Percentiles rank a stretch among this genome's conserved stretches.
Conservation (phyloP, 2,797 vertebrate genomes). For the Bradypodion pumilum region DNA sequence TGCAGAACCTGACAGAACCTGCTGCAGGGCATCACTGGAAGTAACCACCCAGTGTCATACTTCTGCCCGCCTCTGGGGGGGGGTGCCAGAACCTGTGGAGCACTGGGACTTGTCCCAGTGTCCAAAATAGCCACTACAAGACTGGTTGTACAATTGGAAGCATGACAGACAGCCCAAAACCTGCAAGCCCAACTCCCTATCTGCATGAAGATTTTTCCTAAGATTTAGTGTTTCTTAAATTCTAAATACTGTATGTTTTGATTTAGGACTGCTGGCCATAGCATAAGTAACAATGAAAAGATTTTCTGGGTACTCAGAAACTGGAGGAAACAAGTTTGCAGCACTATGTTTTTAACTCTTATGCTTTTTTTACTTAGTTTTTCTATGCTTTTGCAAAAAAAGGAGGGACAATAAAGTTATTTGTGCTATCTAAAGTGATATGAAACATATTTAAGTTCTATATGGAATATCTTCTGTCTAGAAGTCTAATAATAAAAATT, state of each 20-base stretch:
- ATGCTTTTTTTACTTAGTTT: not conserved
- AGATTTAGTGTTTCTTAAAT: not conserved
- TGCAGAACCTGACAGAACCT: too few species aligned
- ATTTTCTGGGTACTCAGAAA: not conserved
- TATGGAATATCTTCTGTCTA: not conserved
- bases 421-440: not conserved
- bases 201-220: too few species aligned
- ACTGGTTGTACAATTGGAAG: too few species aligned
- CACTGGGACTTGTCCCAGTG: too few species aligned
- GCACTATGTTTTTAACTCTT: not conserved
- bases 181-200: too few species aligned
- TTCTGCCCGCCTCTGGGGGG: too few species aligned
- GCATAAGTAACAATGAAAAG: not conserved
- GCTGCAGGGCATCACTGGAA: too few species aligned
- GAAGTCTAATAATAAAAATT: not conserved
- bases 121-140: too few species aligned
- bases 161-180: too few species aligned
- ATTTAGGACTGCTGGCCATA: not conserved
- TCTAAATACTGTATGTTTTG: not conserved
- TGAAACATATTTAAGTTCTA: not conserved
- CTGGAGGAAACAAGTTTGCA: too few species aligned
- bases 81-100: too few species aligned
- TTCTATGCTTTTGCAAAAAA: not conserved
- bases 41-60: too few species aligned
- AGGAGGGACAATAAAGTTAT: not conserved